Percentiles rank a stretch among this genome's conserved stretches.
Evolutionary conservation across 2,113 vertebrate genomes (phyloP).

Genomic region (Hemicordylus capensis): DNA sequence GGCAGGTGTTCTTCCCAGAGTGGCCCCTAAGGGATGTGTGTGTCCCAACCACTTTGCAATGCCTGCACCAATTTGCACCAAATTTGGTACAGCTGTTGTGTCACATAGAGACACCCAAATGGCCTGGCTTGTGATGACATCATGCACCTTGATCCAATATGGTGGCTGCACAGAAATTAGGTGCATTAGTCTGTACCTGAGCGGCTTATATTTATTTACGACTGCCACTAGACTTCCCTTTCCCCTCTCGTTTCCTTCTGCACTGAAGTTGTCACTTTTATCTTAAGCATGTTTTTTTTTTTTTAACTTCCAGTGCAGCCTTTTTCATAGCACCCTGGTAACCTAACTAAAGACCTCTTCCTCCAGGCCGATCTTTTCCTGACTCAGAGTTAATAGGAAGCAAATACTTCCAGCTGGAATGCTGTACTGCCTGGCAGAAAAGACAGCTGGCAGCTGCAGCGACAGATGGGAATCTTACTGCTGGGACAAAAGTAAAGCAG

Average conservation of each 20-base stretch:
- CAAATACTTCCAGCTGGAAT: conserved; percentile 39
- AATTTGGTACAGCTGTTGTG: no score
- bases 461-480: conserved; percentile 46
- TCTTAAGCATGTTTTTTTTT: not conserved
- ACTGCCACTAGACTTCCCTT: not conserved
- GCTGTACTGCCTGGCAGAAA: conserved; percentile 40
- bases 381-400: conserved; percentile 22
- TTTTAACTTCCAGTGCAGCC: not conserved
- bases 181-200: no score
- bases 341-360: not conserved
- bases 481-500: conserved; percentile 47
- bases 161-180: no score
- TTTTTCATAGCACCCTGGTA: not conserved
- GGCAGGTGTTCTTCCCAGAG: no score
- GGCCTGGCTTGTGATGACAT: no score
- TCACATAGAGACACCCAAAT: no score
- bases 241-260: not conserved
- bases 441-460: conserved; percentile 57
- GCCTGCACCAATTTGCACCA: no score
- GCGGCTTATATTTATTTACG: no score
- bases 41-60: no score
- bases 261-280: no score
- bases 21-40: no score
- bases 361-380: conserved; percentile 15
- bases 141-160: no score